A percentile compares a stretch with the other conserved stretches of the same genome.
Conservation (phyloP, 2,113 vertebrate genomes). For the Macquaria ambigua region DNA sequence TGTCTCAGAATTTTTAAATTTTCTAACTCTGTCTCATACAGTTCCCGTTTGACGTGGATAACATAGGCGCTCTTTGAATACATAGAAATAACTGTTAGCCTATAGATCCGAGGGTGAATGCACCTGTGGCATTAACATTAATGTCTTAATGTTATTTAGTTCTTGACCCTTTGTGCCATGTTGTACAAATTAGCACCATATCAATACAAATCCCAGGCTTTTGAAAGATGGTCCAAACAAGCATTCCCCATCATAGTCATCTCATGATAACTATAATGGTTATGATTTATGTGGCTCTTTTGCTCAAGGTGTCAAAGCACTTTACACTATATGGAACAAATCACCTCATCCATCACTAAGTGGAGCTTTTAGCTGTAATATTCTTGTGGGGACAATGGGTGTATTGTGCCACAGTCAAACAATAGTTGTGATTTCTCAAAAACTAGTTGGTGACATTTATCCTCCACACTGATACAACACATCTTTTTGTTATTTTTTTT, state of each 20-base stretch:
- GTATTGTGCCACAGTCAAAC: neutral
- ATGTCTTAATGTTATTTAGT: neutral
- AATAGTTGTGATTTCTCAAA: neutral
- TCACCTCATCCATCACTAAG: neutral
- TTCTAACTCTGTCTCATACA: neutral
- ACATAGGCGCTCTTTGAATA: neutral
- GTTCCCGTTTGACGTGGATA: neutral
- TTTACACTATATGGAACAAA: neutral
- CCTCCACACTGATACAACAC: too few relatives aligned
- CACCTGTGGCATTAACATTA: neutral
- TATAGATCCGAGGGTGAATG: neutral
- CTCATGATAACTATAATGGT: neutral
- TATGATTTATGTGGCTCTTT: slow-evolving; percentile 1
- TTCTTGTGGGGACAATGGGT: neutral
- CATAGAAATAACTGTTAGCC: neutral
- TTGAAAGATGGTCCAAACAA: neutral
- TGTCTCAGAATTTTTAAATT: neutral
- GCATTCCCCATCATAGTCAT: neutral
- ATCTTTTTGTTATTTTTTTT: too few relatives aligned
- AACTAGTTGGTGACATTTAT: neutral
- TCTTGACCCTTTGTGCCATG: neutral
- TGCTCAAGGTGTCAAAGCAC: neutral
- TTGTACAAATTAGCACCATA: neutral
- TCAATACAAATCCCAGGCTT: neutral
- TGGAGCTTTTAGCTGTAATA: neutral